Evolutionary conservation across 1,140 invertebrate genomes (phyloP).

Genomic region (Yoshiicerus persimilis): DNA sequence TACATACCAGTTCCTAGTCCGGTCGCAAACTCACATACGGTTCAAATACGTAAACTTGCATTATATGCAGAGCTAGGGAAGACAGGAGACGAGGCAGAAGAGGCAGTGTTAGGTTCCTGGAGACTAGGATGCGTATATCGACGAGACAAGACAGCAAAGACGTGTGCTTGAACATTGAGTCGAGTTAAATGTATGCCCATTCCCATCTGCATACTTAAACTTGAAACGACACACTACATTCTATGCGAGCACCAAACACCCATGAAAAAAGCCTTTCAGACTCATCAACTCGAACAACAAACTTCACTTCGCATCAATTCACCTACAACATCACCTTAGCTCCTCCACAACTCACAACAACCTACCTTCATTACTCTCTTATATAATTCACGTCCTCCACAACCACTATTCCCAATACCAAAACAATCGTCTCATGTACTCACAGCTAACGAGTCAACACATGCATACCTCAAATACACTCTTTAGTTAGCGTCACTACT

Average conservation of each 20-base stretch:
- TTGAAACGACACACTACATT: background rate
- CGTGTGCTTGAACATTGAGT: conserved; percentile 2
- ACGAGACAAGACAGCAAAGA: background rate
- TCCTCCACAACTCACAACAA: background rate
- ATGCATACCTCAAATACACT: background rate
- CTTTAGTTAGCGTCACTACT: too few relatives aligned
- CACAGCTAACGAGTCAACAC: background rate
- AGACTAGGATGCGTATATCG: background rate
- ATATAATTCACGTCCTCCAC: too few relatives aligned
- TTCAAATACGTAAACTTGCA: too few relatives aligned
- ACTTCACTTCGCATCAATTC: background rate
- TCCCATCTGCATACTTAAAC: background rate
- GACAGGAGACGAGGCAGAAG: background rate
- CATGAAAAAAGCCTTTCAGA: conserved; percentile 4
- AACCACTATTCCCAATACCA: too few relatives aligned
- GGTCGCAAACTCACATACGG: too few relatives aligned
- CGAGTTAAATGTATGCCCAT: background rate
- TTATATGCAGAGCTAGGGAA: background rate
- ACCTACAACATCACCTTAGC: background rate
- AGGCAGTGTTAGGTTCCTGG: background rate
- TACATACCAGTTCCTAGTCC: too few relatives aligned
- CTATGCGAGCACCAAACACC: background rate
- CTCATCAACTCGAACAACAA: conserved; percentile 7
- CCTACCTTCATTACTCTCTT: background rate
- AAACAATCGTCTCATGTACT: too few relatives aligned